Evolutionary conservation across 2,113 vertebrate species (phyloP), one percentile per base, ranked within the genome.

Genomic region (Cavia porcellus): DNA sequence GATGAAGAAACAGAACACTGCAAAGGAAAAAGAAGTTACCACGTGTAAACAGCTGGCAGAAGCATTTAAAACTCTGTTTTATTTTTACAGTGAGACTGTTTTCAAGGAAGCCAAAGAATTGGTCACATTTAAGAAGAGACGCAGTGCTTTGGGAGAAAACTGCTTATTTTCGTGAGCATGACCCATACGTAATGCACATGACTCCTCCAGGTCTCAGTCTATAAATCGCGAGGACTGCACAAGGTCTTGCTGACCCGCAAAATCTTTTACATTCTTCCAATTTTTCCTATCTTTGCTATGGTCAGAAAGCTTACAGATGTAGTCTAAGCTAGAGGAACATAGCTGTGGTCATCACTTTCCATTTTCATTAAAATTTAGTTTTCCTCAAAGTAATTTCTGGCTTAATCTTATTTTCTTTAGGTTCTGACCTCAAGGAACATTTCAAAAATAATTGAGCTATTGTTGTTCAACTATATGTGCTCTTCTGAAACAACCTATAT

Each of bases 1-100:
- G 96, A 96, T 2, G 99, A 98, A 81, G 99, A 99, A 52, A 98
- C 75, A 4, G 98, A 99, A 96, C 99, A 99, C 99, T 99, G 79
- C 61, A 55, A 66, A 87, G 52, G 9, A 28, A 88, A 81, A 74
- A 57, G 14, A 72, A 77, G 32, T 2, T 38, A 32, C 0, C 61
- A 8, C 61, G 14, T 1, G 4, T 92, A 91, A 96, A 70, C 13
- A 83, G 66, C 45, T 89, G 90, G 61, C 47, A 93, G 79, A 52
- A 45, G 77, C n/a, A 79, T 45, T 90, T 81, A 52, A 72, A 95
- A 77, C 70, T 55, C 59, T 4, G 32, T 42, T 92, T 81, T 79
- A 35, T 74, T 94, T 82, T 22, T 32, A 30, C 68, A 64, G 25
- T 19, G 35, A 75, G 81, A 93, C 14, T 90, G 19, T 72, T 70